A percentile compares a stretch with the other conserved stretches of the same genome.
Evolutionary conservation across 2,113 vertebrate genomes (phyloP).

Genomic region (Paedocypris sp.): DNA sequence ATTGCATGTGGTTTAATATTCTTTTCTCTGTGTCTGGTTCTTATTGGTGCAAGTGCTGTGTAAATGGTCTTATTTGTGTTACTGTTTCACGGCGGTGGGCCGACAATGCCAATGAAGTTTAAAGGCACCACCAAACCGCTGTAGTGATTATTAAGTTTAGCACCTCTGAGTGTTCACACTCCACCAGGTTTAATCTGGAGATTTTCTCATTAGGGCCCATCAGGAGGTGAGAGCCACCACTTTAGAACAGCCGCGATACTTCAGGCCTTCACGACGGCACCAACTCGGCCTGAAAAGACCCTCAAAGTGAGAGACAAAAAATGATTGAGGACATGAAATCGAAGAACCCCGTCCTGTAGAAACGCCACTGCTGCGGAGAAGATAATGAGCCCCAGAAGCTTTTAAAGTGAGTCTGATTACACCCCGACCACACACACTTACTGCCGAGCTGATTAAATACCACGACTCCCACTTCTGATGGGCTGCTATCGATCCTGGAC

Average conservation of each 20-base stretch:
- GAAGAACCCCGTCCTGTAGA: background rate
- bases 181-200: background rate
- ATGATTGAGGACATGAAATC: constrained; percentile 1
- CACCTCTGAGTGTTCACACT: background rate
- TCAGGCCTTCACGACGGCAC: background rate
- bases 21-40: no score
- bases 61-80: no score
- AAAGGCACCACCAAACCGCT: background rate
- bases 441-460: background rate
- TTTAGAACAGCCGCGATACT: background rate
- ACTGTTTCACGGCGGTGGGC: no score
- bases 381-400: constrained; percentile 1
- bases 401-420: background rate
- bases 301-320: constrained; percentile 1
- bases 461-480: background rate
- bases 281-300: background rate
- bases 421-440: background rate
- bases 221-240: background rate
- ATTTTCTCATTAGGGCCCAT: background rate
- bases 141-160: background rate
- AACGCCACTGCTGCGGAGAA: background rate
- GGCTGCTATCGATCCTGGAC: background rate
- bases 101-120: no score
- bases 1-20: no score
- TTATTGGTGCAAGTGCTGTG: no score